Evolutionary conservation across 35 echinoderm and acorn worm species (phyloP).

Genomic region (Ophioderma brevispina): DNA sequence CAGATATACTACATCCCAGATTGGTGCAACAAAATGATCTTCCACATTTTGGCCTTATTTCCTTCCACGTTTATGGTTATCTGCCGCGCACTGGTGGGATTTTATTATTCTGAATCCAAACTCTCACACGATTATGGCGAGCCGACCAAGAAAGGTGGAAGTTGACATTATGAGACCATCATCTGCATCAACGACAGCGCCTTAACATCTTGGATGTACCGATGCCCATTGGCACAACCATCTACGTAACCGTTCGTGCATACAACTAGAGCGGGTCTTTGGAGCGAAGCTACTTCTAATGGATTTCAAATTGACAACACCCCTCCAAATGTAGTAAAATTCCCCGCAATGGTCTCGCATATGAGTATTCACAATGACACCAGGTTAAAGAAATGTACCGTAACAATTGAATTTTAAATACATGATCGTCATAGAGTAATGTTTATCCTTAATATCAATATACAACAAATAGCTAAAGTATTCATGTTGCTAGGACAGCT

Average conservation of each 20-base stretch:
- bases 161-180: slow-evolving; percentile 1
- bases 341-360: not conserved
- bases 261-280: slow-evolving; percentile 39
- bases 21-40: no score
- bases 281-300: slow-evolving; percentile 35
- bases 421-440: no score
- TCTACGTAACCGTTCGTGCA: slow-evolving; percentile 35
- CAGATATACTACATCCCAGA: no score
- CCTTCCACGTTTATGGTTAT: no score
- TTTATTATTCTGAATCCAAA: slow-evolving; percentile 51
- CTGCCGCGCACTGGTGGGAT: slow-evolving; percentile 36
- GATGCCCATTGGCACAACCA: not conserved
- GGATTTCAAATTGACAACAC: slow-evolving; percentile 27
- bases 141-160: slow-evolving; percentile 38
- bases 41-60: no score
- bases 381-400: no score
- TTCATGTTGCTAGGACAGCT: no score
- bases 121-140: slow-evolving; percentile 57
- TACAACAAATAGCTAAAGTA: no score
- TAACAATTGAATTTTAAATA: no score
- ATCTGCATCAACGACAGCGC: not conserved
- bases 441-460: no score
- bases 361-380: not conserved
- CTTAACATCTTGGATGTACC: not conserved
- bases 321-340: not conserved